Conservation (phyloP, 1,140 invertebrate genomes). For the Procambarus clarkii region DNA sequence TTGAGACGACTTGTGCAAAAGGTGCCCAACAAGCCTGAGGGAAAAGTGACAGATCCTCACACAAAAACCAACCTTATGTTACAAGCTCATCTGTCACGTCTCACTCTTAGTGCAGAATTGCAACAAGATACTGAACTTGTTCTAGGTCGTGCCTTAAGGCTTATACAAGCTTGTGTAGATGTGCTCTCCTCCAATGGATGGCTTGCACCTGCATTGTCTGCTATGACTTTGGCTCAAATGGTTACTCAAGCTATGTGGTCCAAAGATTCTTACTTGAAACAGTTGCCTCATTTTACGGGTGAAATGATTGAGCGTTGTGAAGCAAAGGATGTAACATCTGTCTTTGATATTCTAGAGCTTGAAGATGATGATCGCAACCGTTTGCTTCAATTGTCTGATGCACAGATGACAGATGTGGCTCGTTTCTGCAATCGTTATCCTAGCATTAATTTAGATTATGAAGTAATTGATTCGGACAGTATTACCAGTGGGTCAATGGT, state of each 20-base stretch:
- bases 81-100: slow-evolving; percentile 95
- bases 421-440: slow-evolving; percentile 99
- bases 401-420: slow-evolving; percentile 97
- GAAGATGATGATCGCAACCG: slow-evolving; percentile 95
- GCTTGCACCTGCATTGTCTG: slow-evolving; percentile 97
- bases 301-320: slow-evolving; percentile 79
- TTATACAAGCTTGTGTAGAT: slow-evolving; percentile 99
- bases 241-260: slow-evolving; percentile 99
- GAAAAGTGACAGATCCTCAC: slow-evolving; percentile 86
- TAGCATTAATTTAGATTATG: slow-evolving; percentile 97
- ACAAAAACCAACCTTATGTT: slow-evolving; percentile 97
- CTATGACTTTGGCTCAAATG: slow-evolving; percentile 99
- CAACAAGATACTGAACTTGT: slow-evolving; percentile 97
- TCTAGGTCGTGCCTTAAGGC: slow-evolving; percentile 84
- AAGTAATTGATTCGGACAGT: slow-evolving; percentile 88
- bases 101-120: slow-evolving; percentile 95
- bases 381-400: slow-evolving; percentile 88
- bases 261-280: slow-evolving; percentile 97
- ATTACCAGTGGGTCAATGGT: slow-evolving; percentile 88
- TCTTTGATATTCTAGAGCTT: slow-evolving; percentile 99
- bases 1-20: slow-evolving; percentile 87
- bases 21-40: slow-evolving; percentile 85
- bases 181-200: slow-evolving; percentile 98
- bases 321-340: slow-evolving; percentile 86
- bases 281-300: slow-evolving; percentile 94